phyloP scores from a whole-genome alignment of 2,888 invertebrate species.

The Himalopsyche japonica region DNA sequence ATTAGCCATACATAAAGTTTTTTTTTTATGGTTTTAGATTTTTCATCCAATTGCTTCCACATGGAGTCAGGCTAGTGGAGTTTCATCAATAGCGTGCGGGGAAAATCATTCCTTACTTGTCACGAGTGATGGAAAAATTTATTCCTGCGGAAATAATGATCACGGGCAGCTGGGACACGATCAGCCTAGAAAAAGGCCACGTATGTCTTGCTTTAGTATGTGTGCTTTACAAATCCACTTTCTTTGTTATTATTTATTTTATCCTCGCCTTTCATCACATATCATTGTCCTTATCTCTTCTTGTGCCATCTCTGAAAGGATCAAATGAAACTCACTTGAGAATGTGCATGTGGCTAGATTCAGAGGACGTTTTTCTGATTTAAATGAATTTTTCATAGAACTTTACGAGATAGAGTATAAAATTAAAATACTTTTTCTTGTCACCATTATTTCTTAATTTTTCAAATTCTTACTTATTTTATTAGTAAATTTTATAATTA shows the following conservation, averaged over 20 bases:
- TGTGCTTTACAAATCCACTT: conserved; percentile 43
- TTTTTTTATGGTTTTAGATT: conserved; percentile 54
- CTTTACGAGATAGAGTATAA: no score
- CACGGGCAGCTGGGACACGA: conserved; percentile 87
- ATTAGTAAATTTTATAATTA: no score
- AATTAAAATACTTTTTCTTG: no score
- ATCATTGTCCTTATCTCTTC: no score
- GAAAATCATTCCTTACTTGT: conserved; percentile 81
- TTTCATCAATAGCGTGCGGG: conserved; percentile 72
- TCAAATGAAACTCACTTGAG: no score
- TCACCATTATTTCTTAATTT: no score
- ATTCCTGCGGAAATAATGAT: conserved; percentile 92
- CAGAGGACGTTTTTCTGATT: no score
- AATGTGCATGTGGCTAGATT: no score
- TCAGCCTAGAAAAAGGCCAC: conserved; percentile 66
- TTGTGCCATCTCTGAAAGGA: no score
- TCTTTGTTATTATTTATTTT: background rate
- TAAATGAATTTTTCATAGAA: no score
- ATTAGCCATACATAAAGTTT: no score
- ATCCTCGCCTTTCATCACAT: background rate
- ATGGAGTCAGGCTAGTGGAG: conserved; percentile 63
- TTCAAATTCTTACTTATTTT: no score
- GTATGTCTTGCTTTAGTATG: conserved; percentile 57
- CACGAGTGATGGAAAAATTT: conserved; percentile 76
- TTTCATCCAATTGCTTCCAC: conserved; percentile 64